Conservation (phyloP, 1,140 invertebrate genomes). For the Hycleus phaleratus region DNA sequence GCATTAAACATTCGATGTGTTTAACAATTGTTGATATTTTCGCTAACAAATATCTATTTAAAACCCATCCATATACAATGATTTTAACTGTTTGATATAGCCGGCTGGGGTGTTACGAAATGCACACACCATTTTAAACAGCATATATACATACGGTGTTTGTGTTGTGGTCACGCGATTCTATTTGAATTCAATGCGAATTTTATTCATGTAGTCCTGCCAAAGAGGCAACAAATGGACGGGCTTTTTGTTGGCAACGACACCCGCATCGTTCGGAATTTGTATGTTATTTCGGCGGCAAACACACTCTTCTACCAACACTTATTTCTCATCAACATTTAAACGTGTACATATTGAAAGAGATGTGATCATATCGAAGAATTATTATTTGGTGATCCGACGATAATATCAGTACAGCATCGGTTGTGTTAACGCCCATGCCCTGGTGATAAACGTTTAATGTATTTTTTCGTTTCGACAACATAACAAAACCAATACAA, state of each 20-base stretch:
- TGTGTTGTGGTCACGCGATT: conserved; percentile 25
- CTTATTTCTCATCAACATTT: no score
- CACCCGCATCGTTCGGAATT: no score
- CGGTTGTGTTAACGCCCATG: conserved; percentile 13
- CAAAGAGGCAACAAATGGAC: no score
- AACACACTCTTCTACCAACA: no score
- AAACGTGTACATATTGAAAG: neutral
- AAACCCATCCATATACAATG: conserved; percentile 3
- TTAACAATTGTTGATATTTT: neutral
- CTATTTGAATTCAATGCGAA: conserved; percentile 32
- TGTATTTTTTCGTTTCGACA: no score
- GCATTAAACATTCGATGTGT: conserved; percentile 27
- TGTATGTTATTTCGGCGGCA: no score
- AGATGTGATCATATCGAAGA: neutral
- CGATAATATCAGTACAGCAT: conserved; percentile 10
- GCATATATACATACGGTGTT: neutral
- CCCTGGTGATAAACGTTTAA: conserved; percentile 1
- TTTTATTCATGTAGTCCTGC: conserved; percentile 20
- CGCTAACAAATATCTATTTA: no score
- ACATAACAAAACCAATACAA: no score
- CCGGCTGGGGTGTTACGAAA: conserved; percentile 30
- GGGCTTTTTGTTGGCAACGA: no score
- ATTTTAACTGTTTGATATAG: conserved; percentile 25
- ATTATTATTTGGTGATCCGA: neutral
- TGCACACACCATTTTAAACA: conserved; percentile 13